Percentiles rank a stretch among this genome's conserved stretches.
These are phyloP conservation scores for Drosophila sp. DNA, from an alignment of 1,140 invertebrate genomes.

Conservation along the genomic window DNA sequence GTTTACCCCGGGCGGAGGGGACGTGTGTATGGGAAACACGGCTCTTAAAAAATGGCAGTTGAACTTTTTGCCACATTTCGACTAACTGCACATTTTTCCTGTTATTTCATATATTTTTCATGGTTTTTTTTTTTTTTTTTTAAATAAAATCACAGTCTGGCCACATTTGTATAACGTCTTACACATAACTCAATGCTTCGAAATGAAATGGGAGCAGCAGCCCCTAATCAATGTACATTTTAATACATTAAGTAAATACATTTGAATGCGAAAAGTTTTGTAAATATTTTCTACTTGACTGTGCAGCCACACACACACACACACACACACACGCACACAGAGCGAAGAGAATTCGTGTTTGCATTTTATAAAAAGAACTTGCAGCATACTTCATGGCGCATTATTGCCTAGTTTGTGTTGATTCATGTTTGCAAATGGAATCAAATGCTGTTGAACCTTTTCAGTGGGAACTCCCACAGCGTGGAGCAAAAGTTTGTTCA, in stretches of 20 bases:
- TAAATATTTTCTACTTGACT: conserved; percentile 53
- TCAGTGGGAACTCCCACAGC: conserved; percentile 16
- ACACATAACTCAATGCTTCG: conserved; percentile 54
- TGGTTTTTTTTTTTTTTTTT: conserved; percentile 33
- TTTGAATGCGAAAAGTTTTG: conserved; percentile 70
- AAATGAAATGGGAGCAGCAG: not conserved
- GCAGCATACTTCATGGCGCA: conserved; percentile 40
- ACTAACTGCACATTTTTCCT: conserved; percentile 58
- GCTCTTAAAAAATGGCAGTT: conserved; percentile 72
- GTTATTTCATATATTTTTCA: conserved; percentile 28
- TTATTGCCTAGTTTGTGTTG: conserved; percentile 50
- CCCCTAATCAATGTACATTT: conserved; percentile 58
- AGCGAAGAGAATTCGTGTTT: conserved; percentile 9
- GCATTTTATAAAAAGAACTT: conserved; percentile 6
- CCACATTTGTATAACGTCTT: conserved; percentile 74
- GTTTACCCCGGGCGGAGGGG: conserved; percentile 32
- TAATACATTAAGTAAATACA: conserved; percentile 79
- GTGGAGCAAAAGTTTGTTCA: conserved; percentile 64
- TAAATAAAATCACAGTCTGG: conserved; percentile 63
- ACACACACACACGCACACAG: not conserved
- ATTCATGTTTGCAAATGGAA: conserved; percentile 26
- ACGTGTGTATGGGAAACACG: conserved; percentile 9
- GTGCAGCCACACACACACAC: not conserved
- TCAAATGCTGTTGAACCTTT: not conserved
- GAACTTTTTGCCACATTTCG: conserved; percentile 61